Conservation (phyloP, 2,113 vertebrate genomes). For the Amblyornis subalaris region DNA sequence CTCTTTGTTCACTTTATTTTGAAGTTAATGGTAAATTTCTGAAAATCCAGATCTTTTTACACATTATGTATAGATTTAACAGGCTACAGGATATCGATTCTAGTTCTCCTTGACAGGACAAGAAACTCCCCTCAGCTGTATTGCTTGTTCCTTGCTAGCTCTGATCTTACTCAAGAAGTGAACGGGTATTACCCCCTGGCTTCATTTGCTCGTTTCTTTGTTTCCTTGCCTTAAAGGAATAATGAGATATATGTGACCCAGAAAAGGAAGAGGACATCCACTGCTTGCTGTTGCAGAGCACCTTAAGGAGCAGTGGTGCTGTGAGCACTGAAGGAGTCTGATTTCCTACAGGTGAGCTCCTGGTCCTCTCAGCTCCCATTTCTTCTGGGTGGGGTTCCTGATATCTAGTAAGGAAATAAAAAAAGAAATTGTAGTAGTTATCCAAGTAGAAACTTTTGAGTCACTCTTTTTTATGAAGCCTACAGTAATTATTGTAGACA, state of each 20-base stretch:
- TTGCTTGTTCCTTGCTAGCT: not conserved
- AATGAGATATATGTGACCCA: not conserved
- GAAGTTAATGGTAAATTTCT: not conserved
- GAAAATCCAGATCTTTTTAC: not conserved
- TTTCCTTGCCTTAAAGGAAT: not conserved
- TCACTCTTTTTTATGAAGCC: not conserved
- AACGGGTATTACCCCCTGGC: not conserved
- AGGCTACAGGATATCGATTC: accelerated
- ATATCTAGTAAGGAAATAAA: not conserved
- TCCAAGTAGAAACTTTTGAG: not conserved
- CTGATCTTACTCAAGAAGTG: not conserved
- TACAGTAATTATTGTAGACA: not conserved
- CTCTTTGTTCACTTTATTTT: not conserved
- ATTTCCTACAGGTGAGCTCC: not conserved
- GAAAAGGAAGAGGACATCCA: not conserved
- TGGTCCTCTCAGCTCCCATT: not conserved
- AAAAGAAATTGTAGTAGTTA: not conserved
- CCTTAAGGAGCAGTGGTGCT: not conserved
- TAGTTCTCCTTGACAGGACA: not conserved
- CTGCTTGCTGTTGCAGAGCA: not conserved
- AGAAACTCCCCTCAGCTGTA: not conserved
- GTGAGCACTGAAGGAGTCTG: not conserved
- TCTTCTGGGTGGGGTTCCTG: not conserved
- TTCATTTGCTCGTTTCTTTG: not conserved
- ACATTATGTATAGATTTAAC: not conserved